A percentile compares a stretch with the other conserved stretches of the same genome.
These are phyloP conservation scores for Dyspetes luteomarginatus DNA, from an alignment of 2,888 invertebrate genomes.

Conservation along the genomic window DNA sequence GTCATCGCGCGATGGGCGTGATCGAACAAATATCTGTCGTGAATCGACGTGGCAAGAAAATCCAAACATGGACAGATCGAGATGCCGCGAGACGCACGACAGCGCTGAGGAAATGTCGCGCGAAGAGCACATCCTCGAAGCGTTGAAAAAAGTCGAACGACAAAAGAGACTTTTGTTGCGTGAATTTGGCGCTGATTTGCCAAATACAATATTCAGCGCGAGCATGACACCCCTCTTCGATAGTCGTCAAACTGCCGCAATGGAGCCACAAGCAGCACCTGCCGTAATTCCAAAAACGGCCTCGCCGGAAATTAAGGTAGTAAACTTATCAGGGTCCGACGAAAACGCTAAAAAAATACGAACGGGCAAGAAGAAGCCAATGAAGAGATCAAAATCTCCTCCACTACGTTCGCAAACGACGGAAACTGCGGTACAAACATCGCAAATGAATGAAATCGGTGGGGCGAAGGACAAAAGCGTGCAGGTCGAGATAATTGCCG, in stretches of 20 bases:
- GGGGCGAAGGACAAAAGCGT: constrained; percentile 69
- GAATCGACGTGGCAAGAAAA: constrained; percentile 67
- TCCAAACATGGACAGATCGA: constrained; percentile 26
- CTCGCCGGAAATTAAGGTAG: constrained; percentile 78
- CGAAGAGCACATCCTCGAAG: constrained; percentile 78
- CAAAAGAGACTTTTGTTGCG: constrained; percentile 76
- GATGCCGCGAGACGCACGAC: constrained; percentile 44
- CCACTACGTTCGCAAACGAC: constrained; percentile 37
- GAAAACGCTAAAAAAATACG: constrained; percentile 58
- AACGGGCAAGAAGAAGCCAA: constrained; percentile 53
- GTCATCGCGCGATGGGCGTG: constrained; percentile 64
- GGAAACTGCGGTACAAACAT: constrained; percentile 77
- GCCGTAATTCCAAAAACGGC: constrained; percentile 19
- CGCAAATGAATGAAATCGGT: constrained; percentile 65
- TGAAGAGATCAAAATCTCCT: constrained; percentile 59
- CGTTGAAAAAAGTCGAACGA: constrained; percentile 79
- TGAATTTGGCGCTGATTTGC: constrained; percentile 79
- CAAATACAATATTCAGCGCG: constrained; percentile 77
- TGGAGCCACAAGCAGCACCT: constrained; percentile 32
- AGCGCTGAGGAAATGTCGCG: constrained; percentile 69
- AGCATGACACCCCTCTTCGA: constrained; percentile 76
- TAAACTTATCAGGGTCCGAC: constrained; percentile 74
- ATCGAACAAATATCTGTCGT: constrained; percentile 30
- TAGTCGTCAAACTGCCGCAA: constrained; percentile 27
- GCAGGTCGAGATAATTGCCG: constrained; percentile 69